Evolutionary conservation across 2,797 vertebrate genomes (phyloP).

Genomic region (Sebastes baramenuke): DNA sequence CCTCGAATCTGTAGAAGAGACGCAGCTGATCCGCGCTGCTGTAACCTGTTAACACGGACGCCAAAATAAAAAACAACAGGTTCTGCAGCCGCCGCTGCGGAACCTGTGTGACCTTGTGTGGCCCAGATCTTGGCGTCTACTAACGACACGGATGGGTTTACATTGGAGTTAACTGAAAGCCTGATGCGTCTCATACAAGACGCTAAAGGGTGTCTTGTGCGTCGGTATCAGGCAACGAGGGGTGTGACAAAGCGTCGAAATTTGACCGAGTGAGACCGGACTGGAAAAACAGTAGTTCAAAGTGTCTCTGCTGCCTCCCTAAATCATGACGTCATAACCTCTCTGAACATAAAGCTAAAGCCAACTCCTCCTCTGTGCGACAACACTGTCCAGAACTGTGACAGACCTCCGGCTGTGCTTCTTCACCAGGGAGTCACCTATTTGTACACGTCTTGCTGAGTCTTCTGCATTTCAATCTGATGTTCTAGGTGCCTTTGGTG

Average conservation of each 20-base stretch:
- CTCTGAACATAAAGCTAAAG: conserved; percentile 42
- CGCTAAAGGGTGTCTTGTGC: background rate
- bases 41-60: too few species aligned
- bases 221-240: background rate
- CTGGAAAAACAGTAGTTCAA: background rate
- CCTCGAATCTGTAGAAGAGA: too few species aligned
- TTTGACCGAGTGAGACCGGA: background rate
- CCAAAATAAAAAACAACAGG: too few species aligned
- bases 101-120: too few species aligned
- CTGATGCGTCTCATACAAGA: background rate
- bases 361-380: background rate
- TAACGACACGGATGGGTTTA: background rate
- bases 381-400: conserved; percentile 2
- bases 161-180: background rate
- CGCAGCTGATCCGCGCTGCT: too few species aligned
- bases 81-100: too few species aligned
- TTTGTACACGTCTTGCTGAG: conserved; percentile 26
- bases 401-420: background rate
- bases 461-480: conserved; percentile 37
- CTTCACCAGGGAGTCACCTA: background rate
- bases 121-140: background rate
- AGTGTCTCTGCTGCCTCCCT: background rate
- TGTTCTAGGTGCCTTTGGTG: conserved; percentile 66
- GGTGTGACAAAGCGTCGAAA: background rate
- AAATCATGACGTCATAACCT: background rate